phyloP scores from a whole-genome alignment of 2,888 invertebrate genomes.

The Lasioglossum malachurum region DNA sequence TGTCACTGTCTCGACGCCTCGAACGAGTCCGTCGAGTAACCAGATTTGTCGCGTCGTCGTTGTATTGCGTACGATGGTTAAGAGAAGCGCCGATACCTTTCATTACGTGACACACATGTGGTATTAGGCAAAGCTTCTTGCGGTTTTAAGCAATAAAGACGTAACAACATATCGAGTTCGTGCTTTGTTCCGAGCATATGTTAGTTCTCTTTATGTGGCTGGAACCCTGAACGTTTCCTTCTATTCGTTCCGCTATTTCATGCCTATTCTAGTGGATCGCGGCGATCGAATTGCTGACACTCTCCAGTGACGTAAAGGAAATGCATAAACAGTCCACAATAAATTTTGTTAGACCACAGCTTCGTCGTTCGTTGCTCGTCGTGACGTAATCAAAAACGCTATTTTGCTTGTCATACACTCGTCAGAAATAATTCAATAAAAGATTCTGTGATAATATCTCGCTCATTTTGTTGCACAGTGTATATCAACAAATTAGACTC shows the following conservation, averaged over 20 bases:
- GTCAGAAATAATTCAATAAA: background rate
- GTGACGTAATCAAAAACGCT: background rate
- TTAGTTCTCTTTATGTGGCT: background rate
- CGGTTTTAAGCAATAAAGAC: constrained; percentile 14
- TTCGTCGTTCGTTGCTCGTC: background rate
- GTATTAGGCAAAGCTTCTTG: constrained; percentile 4
- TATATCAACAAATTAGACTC: too few relatives aligned
- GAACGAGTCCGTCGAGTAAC: constrained; percentile 36
- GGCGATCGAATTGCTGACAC: background rate
- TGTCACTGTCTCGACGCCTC: background rate
- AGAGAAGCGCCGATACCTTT: constrained; percentile 13
- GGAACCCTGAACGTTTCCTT: background rate
- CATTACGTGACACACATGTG: constrained; percentile 21
- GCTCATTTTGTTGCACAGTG: too few relatives aligned
- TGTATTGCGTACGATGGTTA: background rate
- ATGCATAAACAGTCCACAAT: background rate
- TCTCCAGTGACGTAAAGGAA: background rate
- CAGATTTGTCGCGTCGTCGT: constrained; percentile 25
- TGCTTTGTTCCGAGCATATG: background rate
- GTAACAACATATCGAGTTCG: constrained; percentile 10
- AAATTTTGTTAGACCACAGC: background rate
- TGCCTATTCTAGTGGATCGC: background rate
- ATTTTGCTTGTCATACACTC: background rate
- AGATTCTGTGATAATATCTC: background rate
- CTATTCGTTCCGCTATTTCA: background rate